Base-by-base conservation (phyloP, 2,888 invertebrate genomes). In the Brenthis daphne region DNA sequence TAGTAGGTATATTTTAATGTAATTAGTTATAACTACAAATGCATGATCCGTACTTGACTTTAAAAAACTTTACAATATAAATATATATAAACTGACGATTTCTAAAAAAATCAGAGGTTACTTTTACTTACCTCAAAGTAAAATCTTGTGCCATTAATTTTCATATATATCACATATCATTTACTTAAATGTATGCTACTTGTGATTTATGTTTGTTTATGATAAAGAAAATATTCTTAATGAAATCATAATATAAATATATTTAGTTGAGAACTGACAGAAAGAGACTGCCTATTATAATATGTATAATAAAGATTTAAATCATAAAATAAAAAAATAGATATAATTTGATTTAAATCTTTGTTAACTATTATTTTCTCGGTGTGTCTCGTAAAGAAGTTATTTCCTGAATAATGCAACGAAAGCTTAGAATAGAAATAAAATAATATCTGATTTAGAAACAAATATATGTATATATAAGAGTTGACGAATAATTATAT, bases 91-190 rank as follows among this genome's bases (percentile, higher is more conserved):
- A 2, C 1, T 43, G 37, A 43, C 37, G 37, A 43, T 43, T 43
- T 43, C 37, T 2, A 43, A 11, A 43, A 29, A 43, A 43, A 43
- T 43, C 37, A 43, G 11, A 43, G 11, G 37, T 43, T 43, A 43
- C 8, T 48, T n/a, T 14, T 60, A 50, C 33, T 29, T 54, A 67
- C 33, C 33, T 47, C 60, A 63, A n/a, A 63, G 56, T 63, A 43
- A 57, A 29, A 67, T 51, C 60, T 64, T 82, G 89, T 89, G 89
- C 89, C 89, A 89, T 89, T 61, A 63, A 63, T 65, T 65, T 69
- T 60, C 50, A 50, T 68, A 48, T 51, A 65, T 64, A 68, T 61
- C 48, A 60, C 47, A 61, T 47, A 33, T n/a, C 8, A 64, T 65
- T 56, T 33, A 60, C 47, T 63, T 56, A 57, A 43, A 11, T 11